Conservation (phyloP, 2,113 vertebrate genomes). For the Salvelinus namaycush region DNA sequence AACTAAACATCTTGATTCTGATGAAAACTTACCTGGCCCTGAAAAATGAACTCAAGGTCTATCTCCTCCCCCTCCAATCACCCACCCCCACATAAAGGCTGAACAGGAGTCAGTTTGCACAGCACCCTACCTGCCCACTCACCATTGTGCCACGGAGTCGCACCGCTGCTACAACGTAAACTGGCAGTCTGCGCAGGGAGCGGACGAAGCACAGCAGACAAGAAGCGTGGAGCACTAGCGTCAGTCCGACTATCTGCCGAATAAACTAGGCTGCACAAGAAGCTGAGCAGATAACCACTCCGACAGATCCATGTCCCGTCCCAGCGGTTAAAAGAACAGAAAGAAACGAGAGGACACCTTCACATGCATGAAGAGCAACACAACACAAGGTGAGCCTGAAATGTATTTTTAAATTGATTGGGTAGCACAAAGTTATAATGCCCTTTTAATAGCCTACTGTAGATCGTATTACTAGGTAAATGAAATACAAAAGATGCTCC, state of each 20-base stretch:
- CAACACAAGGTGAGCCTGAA: slow-evolving; percentile 39
- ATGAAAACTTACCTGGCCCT: background rate
- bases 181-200: slow-evolving; percentile 38
- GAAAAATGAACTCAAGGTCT: background rate
- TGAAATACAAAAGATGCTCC: too few relatives aligned
- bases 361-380: background rate
- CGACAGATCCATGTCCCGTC: background rate
- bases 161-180: slow-evolving; percentile 38
- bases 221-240: background rate
- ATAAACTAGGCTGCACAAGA: slow-evolving; percentile 4
- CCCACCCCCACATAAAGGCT: slow-evolving; percentile 33
- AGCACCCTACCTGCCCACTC: slow-evolving; percentile 56
- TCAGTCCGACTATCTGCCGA: background rate
- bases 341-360: slow-evolving; percentile 20
- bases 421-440: too few relatives aligned
- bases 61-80: background rate
- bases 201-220: background rate
- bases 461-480: too few relatives aligned
- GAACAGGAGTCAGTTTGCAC: slow-evolving; percentile 59
- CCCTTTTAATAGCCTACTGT: too few relatives aligned
- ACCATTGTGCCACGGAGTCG: slow-evolving; percentile 34
- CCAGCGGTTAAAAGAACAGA: slow-evolving; percentile 32
- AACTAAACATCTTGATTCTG: too few relatives aligned
- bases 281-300: background rate
- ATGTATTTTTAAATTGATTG: background rate